A percentile compares a stretch with the other conserved stretches of the same genome.
These are phyloP conservation scores for Drosophila flavopinicola DNA, from an alignment of 2,888 invertebrate species.

Conservation along the genomic window DNA sequence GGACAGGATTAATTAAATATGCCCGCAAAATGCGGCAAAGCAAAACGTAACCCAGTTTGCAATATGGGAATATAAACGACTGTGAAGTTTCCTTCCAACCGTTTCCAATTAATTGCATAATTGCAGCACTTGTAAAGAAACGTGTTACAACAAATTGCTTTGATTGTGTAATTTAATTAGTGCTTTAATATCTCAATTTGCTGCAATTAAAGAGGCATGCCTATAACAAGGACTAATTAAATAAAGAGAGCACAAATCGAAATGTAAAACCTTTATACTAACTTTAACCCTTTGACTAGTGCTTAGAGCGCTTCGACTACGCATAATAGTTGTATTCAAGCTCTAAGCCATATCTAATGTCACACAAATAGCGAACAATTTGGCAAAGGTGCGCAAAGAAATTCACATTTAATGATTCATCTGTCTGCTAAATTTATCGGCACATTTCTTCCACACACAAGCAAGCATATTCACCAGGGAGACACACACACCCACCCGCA, in stretches of 20 bases:
- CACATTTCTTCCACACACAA: conserved; percentile 16
- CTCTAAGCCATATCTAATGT: too few relatives aligned
- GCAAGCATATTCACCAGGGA: too few relatives aligned
- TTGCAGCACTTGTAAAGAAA: not conserved
- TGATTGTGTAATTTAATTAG: not conserved
- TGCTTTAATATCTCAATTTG: not conserved
- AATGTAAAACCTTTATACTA: too few relatives aligned
- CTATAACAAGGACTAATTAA: not conserved
- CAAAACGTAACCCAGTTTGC: conserved; percentile 12
- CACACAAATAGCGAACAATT: too few relatives aligned
- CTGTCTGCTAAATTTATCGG: conserved; percentile 38
- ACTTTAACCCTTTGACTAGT: too few relatives aligned
- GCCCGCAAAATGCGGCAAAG: conserved; percentile 6
- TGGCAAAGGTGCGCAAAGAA: not conserved
- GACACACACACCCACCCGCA: not conserved
- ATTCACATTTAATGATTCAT: conserved; percentile 15
- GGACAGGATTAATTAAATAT: conserved; percentile 26
- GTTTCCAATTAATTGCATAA: conserved; percentile 23
- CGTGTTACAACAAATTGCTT: not conserved
- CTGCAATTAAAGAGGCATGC: not conserved
- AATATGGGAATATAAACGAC: conserved; percentile 16
- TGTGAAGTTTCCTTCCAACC: not conserved
- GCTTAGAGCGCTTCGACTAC: too few relatives aligned
- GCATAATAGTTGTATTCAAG: too few relatives aligned
- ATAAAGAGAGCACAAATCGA: too few relatives aligned